Base-by-base conservation (phyloP, 2,888 invertebrate genomes). In the Thereva nobilitata region DNA sequence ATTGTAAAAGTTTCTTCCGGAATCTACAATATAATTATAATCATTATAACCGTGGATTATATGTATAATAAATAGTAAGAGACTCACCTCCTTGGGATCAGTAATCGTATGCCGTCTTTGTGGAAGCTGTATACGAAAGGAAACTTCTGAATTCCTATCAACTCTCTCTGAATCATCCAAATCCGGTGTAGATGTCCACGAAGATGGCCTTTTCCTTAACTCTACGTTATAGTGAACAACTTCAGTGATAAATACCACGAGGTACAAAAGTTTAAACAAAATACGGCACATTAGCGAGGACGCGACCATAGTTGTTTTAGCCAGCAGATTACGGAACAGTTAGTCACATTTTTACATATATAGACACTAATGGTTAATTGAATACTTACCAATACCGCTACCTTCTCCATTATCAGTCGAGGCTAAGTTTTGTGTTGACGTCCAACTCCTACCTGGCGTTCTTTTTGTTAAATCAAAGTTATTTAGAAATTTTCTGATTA, bases 151-250 rank as follows among this genome's bases (percentile, higher is more conserved):
- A 71, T 76, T 72, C 73, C 85, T 86, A 59, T 67, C 52, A 7
- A n/a, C 57, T 56, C 54, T 64, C 42, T 57, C 65, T 56, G 41
- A 49, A 72, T 87, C 86, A 70, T 88, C 89, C 77, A 92, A 83
- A 82, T 92, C 92, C 73, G 91, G 90, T 72, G 92, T 90, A 72
- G 92, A 93, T 75, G 89, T 90, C 92, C 92, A 93, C 73, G 90
- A 88, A 73, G 87, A 77, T 12, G 82, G 82, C 41, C 82, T 77
- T 71, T 79, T 80, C 68, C 76, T 79, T 53, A 80, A 75, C 74
- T 80, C 80, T 80, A 80, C 75, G 79, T 80, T 80, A 79, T 80
- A 80, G 76, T 80, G 78, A 73, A 80, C 81, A 80, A 79, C 80
- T 80, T 66, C 4, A 45, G 53, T 53, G 37, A 54, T 34, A 44